Conservation (phyloP, 2,888 invertebrate genomes). For the Mythimna lalbum region DNA sequence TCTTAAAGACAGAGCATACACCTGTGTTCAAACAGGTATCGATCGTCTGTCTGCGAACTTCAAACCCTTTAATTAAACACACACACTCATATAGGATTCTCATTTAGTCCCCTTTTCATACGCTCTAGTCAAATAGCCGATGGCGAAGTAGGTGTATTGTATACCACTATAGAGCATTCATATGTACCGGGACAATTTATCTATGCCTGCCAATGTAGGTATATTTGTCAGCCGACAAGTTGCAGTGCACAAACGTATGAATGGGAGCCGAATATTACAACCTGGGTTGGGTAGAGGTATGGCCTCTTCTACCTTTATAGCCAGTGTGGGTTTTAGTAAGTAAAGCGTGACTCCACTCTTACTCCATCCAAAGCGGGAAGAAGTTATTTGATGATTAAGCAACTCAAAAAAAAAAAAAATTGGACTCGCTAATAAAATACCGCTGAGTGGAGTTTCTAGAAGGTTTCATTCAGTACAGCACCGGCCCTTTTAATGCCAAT, state of each 20-base stretch:
- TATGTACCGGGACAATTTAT: not conserved
- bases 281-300: too few species aligned
- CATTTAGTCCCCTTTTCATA: slow-evolving; percentile 18
- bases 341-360: too few species aligned
- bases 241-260: not conserved
- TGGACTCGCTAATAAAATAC: too few species aligned
- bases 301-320: too few species aligned
- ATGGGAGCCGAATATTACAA: not conserved
- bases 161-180: not conserved
- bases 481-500: not conserved
- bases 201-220: not conserved
- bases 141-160: not conserved
- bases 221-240: not conserved
- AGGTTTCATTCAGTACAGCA: too few species aligned
- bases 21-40: slow-evolving; percentile 7
- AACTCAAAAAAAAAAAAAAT: too few species aligned
- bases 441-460: too few species aligned
- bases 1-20: not conserved
- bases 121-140: not conserved
- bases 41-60: slow-evolving; percentile 27
- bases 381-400: too few species aligned
- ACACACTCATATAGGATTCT: slow-evolving; percentile 12
- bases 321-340: too few species aligned
- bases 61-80: slow-evolving; percentile 28
- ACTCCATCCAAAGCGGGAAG: too few species aligned